Evolutionary conservation across 53 echinoderm and acorn worm species (phyloP).

Genomic region (Temnopleurus reevesii): DNA sequence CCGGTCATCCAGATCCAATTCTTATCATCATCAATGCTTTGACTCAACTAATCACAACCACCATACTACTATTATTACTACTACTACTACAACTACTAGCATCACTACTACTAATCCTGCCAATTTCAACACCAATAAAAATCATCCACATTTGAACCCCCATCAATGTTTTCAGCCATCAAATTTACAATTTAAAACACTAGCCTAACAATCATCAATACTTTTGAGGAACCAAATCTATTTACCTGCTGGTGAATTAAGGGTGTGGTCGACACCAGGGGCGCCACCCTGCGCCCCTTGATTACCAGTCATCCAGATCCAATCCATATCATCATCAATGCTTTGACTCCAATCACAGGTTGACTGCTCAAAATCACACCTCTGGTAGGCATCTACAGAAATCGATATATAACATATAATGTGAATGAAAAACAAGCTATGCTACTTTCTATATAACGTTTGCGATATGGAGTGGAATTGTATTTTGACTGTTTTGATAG

Average conservation of each 20-base stretch:
- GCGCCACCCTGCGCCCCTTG: slow-evolving; percentile 56
- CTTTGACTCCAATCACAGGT: slow-evolving; percentile 81
- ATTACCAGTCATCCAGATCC: slow-evolving; percentile 66
- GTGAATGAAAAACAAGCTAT: too few species aligned
- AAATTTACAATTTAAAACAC: too few species aligned
- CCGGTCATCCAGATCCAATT: slow-evolving; percentile 76
- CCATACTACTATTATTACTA: not conserved
- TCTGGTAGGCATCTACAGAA: slow-evolving; percentile 49
- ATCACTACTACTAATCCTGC: too few species aligned
- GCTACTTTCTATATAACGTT: too few species aligned
- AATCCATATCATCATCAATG: slow-evolving; percentile 81
- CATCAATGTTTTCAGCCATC: too few species aligned
- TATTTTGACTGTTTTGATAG: too few species aligned
- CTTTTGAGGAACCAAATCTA: too few species aligned
- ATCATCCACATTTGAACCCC: too few species aligned
- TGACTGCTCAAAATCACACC: slow-evolving; percentile 80
- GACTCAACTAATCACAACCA: slow-evolving; percentile 12
- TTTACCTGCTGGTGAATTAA: slow-evolving; percentile 66
- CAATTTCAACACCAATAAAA: too few species aligned
- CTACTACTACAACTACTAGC: not conserved
- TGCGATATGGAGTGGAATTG: too few species aligned
- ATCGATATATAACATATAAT: too few species aligned
- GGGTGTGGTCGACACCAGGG: slow-evolving; percentile 78
- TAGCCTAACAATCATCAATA: too few species aligned
- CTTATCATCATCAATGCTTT: slow-evolving; percentile 77